phyloP scores from a whole-genome alignment of 2,797 vertebrate genomes.

The Hoplostethus atlanticus region DNA sequence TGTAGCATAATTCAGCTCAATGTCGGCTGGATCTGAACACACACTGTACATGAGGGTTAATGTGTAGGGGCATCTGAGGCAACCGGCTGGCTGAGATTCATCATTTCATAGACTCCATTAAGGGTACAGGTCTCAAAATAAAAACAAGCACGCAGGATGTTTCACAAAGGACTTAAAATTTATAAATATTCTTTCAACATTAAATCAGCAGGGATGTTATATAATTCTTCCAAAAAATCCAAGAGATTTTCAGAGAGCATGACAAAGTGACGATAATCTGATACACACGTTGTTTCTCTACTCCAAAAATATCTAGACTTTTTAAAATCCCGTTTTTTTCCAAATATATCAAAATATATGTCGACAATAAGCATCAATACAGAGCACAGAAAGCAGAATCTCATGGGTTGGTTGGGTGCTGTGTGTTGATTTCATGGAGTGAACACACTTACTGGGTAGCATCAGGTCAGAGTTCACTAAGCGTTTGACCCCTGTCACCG shows the following conservation, averaged over 20 bases:
- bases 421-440: conserved; percentile 39
- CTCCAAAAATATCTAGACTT: conserved; percentile 84
- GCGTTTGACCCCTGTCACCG: conserved; percentile 40
- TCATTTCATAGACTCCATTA: too few relatives aligned
- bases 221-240: conserved; percentile 70
- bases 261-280: conserved; percentile 81
- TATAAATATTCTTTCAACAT: conserved; percentile 88
- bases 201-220: conserved; percentile 84
- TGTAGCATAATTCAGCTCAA: too few relatives aligned
- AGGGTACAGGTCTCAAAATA: conserved; percentile 20
- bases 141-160: conserved; percentile 44
- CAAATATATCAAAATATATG: conserved; percentile 83
- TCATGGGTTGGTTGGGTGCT: conserved; percentile 63
- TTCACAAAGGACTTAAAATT: conserved; percentile 85
- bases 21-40: too few relatives aligned
- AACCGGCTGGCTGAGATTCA: too few relatives aligned
- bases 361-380: conserved; percentile 77
- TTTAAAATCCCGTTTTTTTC: conserved; percentile 51
- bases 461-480: conserved; percentile 34
- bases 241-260: conserved; percentile 74
- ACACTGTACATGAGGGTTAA: too few relatives aligned
- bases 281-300: conserved; percentile 79
- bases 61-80: too few relatives aligned
- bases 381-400: conserved; percentile 74
- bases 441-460: conserved; percentile 53